A percentile compares a stretch with the other conserved stretches of the same genome.
Evolutionary conservation across 2,888 invertebrate genomes (phyloP).

Genomic region (Galerucella pusilla): DNA sequence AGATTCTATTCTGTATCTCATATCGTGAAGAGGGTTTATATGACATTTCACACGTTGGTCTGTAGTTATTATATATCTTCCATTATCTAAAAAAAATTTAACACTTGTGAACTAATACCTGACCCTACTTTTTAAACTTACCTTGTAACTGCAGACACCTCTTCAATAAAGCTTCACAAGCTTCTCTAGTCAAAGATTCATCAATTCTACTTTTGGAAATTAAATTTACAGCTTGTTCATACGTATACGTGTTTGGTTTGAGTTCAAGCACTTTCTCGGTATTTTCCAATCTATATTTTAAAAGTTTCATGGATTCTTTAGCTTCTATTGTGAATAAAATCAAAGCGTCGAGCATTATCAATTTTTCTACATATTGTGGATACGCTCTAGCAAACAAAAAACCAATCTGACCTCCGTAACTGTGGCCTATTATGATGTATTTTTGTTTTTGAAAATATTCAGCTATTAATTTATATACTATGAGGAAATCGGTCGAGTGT

Average conservation of each 20-base stretch:
- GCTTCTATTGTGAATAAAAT: conserved; percentile 52
- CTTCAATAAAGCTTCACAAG: conserved; percentile 66
- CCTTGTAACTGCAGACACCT: conserved; percentile 64
- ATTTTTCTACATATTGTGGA: conserved; percentile 63
- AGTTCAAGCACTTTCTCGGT: conserved; percentile 51
- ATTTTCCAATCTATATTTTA: conserved; percentile 61
- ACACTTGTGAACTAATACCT: neutral
- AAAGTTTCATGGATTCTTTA: conserved; percentile 54
- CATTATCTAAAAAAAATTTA: conserved; percentile 49
- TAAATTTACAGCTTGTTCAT: conserved; percentile 66
- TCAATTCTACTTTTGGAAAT: conserved; percentile 63
- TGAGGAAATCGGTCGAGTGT: conserved; percentile 64
- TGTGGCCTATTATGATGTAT: conserved; percentile 60
- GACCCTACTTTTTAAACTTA: neutral
- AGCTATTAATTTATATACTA: conserved; percentile 55
- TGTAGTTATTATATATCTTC: conserved; percentile 68
- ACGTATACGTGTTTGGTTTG: conserved; percentile 60
- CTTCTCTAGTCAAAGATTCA: conserved; percentile 61
- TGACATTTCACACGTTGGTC: conserved; percentile 68
- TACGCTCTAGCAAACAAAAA: conserved; percentile 62
- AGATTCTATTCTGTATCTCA: conserved; percentile 56
- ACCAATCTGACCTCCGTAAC: conserved; percentile 67
- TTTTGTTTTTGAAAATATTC: conserved; percentile 57
- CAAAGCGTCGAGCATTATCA: conserved; percentile 65
- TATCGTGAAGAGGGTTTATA: conserved; percentile 59